Percentiles rank a stretch among this genome's conserved stretches.
phyloP scores from a whole-genome alignment of 2,888 invertebrate genomes.

The Hypercompe scribonia region DNA sequence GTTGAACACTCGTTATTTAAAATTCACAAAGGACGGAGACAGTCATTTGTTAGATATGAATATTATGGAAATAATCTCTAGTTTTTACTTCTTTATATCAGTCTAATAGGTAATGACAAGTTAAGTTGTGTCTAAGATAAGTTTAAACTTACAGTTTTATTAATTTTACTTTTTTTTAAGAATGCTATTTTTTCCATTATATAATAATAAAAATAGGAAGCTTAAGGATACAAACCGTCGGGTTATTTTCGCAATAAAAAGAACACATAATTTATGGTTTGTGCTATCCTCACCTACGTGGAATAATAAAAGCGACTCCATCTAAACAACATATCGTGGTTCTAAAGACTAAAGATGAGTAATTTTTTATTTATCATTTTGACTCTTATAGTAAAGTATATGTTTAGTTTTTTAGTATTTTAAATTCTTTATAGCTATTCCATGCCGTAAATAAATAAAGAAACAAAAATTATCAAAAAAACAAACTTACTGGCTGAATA shows the following conservation, averaged over 20 bases:
- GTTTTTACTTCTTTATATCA: conserved; percentile 5
- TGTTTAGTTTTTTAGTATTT: background rate
- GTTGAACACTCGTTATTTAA: conserved; percentile 45
- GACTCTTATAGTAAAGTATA: too few relatives aligned
- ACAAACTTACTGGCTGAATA: conserved; percentile 41
- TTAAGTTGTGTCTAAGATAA: too few relatives aligned
- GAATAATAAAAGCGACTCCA: background rate
- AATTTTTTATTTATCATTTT: background rate
- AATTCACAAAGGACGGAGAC: conserved; percentile 36
- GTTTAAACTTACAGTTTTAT: too few relatives aligned
- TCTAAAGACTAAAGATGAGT: background rate
- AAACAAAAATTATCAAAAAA: conserved; percentile 9
- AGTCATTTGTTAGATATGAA: conserved; percentile 24
- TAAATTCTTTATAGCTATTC: conserved; percentile 31
- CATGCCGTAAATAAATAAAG: conserved; percentile 23
- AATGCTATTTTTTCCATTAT: too few relatives aligned
- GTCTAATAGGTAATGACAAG: background rate
- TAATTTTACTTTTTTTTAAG: too few relatives aligned
- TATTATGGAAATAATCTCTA: conserved; percentile 25
- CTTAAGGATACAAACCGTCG: background rate
- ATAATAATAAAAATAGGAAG: too few relatives aligned
- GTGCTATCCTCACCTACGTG: background rate
- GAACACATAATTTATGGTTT: background rate
- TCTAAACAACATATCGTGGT: background rate
- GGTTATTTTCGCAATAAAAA: background rate